Conservation (phyloP, 2,797 vertebrate species). For the Danio kyathit region DNA sequence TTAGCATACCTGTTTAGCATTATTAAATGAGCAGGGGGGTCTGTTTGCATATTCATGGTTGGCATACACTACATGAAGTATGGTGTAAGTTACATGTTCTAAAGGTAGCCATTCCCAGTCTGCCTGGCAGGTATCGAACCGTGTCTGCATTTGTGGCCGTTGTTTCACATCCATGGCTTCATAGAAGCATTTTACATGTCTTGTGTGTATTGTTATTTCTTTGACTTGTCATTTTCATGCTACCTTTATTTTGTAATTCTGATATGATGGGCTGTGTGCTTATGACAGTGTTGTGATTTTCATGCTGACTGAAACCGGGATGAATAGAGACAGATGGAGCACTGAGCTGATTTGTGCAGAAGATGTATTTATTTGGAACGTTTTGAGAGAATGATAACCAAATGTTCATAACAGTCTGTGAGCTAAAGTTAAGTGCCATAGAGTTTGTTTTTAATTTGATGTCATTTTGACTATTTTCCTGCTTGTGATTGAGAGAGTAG, state of each 20-base stretch:
- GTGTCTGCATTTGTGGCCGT: background rate
- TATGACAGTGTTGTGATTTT: slow-evolving; percentile 8
- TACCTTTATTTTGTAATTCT: background rate
- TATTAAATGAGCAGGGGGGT: too few relatives aligned
- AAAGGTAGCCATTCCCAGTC: background rate
- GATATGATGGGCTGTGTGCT: background rate
- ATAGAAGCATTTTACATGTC: background rate
- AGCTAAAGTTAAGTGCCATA: background rate
- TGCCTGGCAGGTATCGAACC: background rate
- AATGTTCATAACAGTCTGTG: background rate
- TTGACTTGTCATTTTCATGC: background rate
- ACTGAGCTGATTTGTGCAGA: background rate
- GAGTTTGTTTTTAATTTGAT: background rate
- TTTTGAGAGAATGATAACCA: background rate
- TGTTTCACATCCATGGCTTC: background rate
- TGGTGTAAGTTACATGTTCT: background rate
- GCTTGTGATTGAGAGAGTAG: background rate
- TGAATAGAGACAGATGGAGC: slow-evolving; percentile 10
- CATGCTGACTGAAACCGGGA: slow-evolving; percentile 5
- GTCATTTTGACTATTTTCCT: background rate
- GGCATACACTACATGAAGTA: too few relatives aligned
- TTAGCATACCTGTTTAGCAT: too few relatives aligned
- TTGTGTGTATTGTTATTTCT: background rate
- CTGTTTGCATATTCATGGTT: too few relatives aligned
- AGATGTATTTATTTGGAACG: background rate